Conservation (phyloP, 2,797 vertebrate genomes). For the Knipowitschia caucasica region DNA sequence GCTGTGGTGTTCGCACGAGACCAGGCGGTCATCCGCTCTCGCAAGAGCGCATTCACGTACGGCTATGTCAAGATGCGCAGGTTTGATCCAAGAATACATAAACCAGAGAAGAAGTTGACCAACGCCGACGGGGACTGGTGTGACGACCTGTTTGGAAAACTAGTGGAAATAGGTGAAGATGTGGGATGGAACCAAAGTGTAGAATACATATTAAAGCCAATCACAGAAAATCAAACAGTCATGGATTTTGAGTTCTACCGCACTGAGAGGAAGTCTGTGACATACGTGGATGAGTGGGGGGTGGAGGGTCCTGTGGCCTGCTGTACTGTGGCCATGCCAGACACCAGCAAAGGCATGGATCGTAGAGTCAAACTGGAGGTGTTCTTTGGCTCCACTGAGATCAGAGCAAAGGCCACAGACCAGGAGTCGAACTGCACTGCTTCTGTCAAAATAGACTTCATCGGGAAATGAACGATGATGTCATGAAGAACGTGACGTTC, state of each 20-base stretch:
- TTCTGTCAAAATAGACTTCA: not conserved
- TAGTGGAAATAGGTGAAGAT: not conserved
- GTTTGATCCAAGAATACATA: not conserved
- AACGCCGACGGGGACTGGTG: not conserved
- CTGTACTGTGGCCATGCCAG: not conserved
- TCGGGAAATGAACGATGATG: too few species aligned
- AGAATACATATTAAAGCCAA: not conserved
- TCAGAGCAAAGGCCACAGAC: not conserved
- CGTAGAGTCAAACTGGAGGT: not conserved
- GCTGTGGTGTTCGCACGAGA: not conserved
- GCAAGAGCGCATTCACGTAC: not conserved
- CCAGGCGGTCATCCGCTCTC: not conserved
- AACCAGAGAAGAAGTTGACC: not conserved
- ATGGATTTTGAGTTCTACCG: not conserved
- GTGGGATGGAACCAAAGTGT: not conserved
- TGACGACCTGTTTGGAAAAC: not conserved
- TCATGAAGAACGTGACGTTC: too few species aligned
- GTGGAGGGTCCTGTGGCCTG: not conserved
- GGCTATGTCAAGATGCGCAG: not conserved
- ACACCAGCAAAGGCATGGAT: not conserved
- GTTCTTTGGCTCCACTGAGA: not conserved
- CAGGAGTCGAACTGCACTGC: not conserved
- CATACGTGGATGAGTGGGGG: not conserved
- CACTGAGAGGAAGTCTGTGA: not conserved
- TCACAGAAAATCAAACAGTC: not conserved